Conservation (phyloP, 2,113 vertebrate genomes). For the Scomber colias region DNA sequence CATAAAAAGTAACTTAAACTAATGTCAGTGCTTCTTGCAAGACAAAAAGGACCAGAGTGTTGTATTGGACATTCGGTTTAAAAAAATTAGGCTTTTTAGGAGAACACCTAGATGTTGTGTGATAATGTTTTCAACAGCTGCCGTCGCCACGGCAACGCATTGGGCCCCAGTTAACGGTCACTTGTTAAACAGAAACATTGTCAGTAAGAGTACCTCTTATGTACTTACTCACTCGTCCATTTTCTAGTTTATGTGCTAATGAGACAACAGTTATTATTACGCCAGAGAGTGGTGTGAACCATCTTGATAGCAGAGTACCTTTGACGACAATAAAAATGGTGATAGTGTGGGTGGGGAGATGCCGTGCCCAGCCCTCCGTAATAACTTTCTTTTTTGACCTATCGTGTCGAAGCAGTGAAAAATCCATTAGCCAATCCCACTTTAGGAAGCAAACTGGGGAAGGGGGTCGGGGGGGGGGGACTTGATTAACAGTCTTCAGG, state of each 20-base stretch:
- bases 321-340: conserved; percentile 42
- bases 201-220: no score
- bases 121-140: no score
- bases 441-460: background rate
- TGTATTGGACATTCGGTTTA: no score
- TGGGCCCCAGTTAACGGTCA: no score
- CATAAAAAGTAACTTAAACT: no score
- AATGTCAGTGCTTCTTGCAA: no score
- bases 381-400: conserved; percentile 35
- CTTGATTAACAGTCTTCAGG: conserved; percentile 7
- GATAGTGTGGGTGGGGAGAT: conserved; percentile 60
- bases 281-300: background rate
- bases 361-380: conserved; percentile 38
- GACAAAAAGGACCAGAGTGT: no score
- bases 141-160: no score
- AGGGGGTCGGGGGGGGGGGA: no score
- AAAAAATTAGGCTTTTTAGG: no score
- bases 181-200: no score
- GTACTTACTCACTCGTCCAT: background rate
- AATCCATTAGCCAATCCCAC: conserved; percentile 20
- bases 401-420: conserved; percentile 23
- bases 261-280: background rate
- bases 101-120: no score
- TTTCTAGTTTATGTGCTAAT: background rate
- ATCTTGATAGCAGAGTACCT: conserved; percentile 38